Evolutionary conservation across 2,888 invertebrate species (phyloP), one percentile per base, ranked within the genome.

Genomic region (Drosophila tripunctata): DNA sequence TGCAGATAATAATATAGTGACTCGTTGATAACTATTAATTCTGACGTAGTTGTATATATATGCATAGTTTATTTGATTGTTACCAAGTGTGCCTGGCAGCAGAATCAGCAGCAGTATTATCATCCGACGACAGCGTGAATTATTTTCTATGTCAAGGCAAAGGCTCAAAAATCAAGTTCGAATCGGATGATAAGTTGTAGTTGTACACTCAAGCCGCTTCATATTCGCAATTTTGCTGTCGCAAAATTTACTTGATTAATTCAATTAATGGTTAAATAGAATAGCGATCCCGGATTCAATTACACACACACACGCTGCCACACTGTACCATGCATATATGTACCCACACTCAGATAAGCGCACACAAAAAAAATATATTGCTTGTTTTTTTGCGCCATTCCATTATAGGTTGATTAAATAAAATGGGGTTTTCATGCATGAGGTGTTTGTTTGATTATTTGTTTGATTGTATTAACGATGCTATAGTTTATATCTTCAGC

Each of bases 271-370:
- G 50, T 51, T 56, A 54, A 70, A 78, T 70, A 68, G 63, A 70
- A 63, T 79, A 38, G 62, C 75, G 84, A 87, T 70, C 81, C 87
- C 81, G 81, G 81, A 81, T 77, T 84, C 75, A 67, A 55, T 48
- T 55, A 55, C 27, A 30, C 27, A 27, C 24, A 52, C 36, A 50
- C 4, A 55, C 17, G 58, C 24, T 22, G 1, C 21, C 21, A 10
- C 35, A 14, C 31, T 51, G 6, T 5, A 24, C 8, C 24, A 6
- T 6, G 8, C 12, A 19, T 45, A 33, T 14, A 24, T 36, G 15
- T 24, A 22, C n/a, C 5, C 14, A 5, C 21, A 3, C 6, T 21
- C 21, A 48, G 60, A 60, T 72, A 72, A 60, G 35, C 4, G 38
- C 27, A 27, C 24, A 27, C n/a, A n/a, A n/a, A 48, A 48, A 5